Conservation (phyloP, 2,113 vertebrate species). For the Picathartes gymnocephalus region DNA sequence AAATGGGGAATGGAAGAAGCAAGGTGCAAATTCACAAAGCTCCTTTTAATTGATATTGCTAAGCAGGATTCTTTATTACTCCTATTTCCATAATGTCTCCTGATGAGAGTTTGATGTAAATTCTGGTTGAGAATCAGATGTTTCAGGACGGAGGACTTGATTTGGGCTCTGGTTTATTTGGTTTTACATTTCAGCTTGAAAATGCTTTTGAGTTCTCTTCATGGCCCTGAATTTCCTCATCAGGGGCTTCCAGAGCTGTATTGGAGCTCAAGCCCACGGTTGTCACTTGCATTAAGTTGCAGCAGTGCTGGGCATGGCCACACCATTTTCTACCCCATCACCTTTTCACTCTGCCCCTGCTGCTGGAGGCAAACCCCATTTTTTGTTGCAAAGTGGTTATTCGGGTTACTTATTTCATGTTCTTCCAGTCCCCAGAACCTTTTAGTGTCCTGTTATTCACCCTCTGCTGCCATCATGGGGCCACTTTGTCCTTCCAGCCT, state of each 20-base stretch:
- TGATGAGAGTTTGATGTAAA: neutral
- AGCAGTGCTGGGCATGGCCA: neutral
- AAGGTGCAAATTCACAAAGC: neutral
- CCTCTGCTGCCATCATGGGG: slow-evolving; percentile 55
- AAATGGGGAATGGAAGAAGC: neutral
- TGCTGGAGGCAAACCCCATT: neutral
- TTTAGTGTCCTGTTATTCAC: neutral
- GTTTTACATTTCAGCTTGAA: neutral
- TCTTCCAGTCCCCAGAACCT: neutral
- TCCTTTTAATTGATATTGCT: neutral
- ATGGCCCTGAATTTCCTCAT: neutral
- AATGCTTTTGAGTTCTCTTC: neutral
- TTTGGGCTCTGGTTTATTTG: neutral
- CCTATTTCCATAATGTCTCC: neutral
- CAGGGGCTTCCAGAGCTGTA: neutral
- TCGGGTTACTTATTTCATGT: neutral
- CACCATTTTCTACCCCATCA: neutral
- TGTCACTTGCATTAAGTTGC: neutral
- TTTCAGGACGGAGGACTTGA: neutral
- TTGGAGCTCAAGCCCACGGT: accelerated
- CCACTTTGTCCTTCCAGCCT: neutral
- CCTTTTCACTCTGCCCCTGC: neutral
- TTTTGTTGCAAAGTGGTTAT: neutral
- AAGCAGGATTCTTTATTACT: neutral
- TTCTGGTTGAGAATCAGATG: neutral